A percentile compares a stretch with the other conserved stretches of the same genome.
Evolutionary conservation across 2,113 vertebrate genomes (phyloP).

Genomic region (Eira barbara): DNA sequence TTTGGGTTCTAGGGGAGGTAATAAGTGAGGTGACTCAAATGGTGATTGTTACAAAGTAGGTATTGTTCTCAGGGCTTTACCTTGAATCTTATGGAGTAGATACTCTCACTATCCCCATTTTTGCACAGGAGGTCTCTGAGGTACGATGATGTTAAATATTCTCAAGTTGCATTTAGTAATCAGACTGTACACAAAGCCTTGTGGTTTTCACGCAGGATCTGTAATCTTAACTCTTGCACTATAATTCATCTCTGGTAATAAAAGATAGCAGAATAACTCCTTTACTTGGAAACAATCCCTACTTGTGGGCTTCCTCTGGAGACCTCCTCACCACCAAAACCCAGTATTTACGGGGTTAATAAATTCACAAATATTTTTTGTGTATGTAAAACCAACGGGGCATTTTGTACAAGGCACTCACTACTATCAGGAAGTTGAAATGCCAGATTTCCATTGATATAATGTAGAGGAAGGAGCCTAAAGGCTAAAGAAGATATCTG

Average conservation of each 20-base stretch:
- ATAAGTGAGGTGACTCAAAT: background rate
- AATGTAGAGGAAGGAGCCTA: background rate
- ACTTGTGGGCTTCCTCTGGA: background rate
- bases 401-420: background rate
- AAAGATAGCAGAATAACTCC: background rate
- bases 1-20: background rate
- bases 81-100: background rate
- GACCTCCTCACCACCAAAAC: background rate
- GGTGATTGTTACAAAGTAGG: background rate
- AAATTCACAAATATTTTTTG: background rate
- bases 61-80: background rate
- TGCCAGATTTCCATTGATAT: background rate
- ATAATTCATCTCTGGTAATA: background rate
- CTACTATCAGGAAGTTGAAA: background rate
- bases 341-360: background rate
- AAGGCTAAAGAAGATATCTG: background rate
- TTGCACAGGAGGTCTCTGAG: background rate
- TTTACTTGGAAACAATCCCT: background rate
- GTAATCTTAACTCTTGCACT: background rate
- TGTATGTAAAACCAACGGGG: background rate
- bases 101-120: background rate
- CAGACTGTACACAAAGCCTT: background rate
- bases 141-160: background rate
- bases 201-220: background rate
- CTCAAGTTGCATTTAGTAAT: background rate